phyloP scores from a whole-genome alignment of 2,888 invertebrate genomes.

The Eretmocerus hayati region DNA sequence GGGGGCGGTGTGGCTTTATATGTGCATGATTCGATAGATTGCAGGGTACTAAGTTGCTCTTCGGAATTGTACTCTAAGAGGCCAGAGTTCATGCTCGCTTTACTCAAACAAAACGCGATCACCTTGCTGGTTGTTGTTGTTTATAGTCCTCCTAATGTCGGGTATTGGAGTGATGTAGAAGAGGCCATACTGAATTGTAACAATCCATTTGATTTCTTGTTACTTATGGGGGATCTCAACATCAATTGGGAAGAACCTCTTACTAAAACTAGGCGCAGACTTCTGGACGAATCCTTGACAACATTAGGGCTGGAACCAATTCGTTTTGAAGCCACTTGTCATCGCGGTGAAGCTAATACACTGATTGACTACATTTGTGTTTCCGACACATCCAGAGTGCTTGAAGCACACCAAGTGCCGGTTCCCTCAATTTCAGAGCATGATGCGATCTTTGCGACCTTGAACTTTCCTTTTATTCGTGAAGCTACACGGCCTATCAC shows the following conservation, averaged over 20 bases:
- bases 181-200: background rate
- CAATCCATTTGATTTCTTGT: background rate
- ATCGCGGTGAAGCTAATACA: background rate
- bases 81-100: background rate
- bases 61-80: background rate
- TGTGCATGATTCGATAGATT: background rate
- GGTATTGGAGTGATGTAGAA: background rate
- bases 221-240: background rate
- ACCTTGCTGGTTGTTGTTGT: background rate
- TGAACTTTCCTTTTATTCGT: too few species aligned
- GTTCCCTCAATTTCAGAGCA: too few species aligned
- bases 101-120: background rate
- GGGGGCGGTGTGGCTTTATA: background rate
- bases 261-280: background rate
- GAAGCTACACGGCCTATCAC: too few species aligned
- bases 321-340: background rate
- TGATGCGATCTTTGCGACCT: too few species aligned
- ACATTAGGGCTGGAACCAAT: background rate
- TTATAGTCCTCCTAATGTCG: background rate
- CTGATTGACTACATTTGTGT: conserved; percentile 1
- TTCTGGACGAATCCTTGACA: background rate
- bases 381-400: too few species aligned
- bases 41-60: background rate
- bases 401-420: too few species aligned
- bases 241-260: background rate